Conservation (phyloP, 2,113 vertebrate species). For the Meles meles region DNA sequence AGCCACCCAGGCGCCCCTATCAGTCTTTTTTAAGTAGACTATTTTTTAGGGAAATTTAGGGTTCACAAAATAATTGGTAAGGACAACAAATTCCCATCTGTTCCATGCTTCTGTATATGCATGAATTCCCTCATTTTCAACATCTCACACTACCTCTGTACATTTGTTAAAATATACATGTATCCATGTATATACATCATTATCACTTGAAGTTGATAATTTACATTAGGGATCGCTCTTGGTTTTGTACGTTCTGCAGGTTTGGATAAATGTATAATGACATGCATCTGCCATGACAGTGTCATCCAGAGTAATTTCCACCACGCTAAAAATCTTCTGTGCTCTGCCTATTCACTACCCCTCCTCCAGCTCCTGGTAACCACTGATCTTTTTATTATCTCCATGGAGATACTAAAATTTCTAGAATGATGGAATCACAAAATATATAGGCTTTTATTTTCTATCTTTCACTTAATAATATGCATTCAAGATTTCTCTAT, state of each 20-base stretch:
- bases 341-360: not conserved
- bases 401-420: not conserved
- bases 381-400: not conserved
- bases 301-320: not conserved
- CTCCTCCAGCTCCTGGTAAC: not conserved
- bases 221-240: not conserved
- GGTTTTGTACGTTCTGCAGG: not conserved
- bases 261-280: not conserved
- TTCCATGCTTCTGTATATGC: not conserved
- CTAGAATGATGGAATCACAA: not conserved
- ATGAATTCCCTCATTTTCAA: not conserved
- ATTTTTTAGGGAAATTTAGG: not conserved
- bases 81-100: not conserved
- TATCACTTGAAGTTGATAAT: not conserved
- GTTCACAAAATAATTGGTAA: not conserved
- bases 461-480: not conserved
- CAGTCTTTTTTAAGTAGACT: not conserved
- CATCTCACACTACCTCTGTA: not conserved
- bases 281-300: not conserved
- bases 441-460: not conserved
- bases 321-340: not conserved
- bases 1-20: too few species aligned
- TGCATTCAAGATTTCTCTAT: not conserved
- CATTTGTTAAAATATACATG: not conserved
- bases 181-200: not conserved